Base-by-base conservation (phyloP, 2,113 vertebrate genomes). In the Canis aureus region DNA sequence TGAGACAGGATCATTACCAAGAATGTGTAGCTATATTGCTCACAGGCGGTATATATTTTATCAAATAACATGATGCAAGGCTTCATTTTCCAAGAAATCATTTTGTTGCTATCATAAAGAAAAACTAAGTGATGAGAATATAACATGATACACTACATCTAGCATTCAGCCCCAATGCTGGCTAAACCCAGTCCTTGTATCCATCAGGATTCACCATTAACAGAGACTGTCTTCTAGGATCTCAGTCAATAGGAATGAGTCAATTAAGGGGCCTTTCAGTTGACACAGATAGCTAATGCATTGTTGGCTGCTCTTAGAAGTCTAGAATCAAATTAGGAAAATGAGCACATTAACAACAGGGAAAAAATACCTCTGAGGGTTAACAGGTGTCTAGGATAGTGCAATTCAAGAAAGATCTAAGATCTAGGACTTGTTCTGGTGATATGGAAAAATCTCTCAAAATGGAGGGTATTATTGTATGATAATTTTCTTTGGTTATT, bases 261-360 rank as follows among this genome's bases (percentile, higher is more conserved):
- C 88, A 97, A 78, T 97, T 89, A 95, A 92, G 94, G 57, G 32
- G 49, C 10, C 78, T 97, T 98, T 91, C 74, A 59, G 84, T 32
- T 29, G 85, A 19, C 8, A 78, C 6, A 78, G n/a, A 59, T 53
- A 81, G n/a, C 17, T 32, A 95, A 91, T 95, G 78, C 59, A 88
- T 38, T 96, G 76, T 10, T 32, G 57, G n/a, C 1, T 95, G 1
- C n/a, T 97, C 29, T 60, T 64, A 76, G 89, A 98, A 83, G 12
- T 29, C 29, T 81, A 23, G 79, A 97, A 95, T 49, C 27, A 90
- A 80, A 66, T 4, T 88, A 87, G 5, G 98, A 23, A 95, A 85
- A 88, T 62, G 49, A 89, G 78, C 5, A 38, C 38, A 67, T 67
- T 32, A 73, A n/a, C 35, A 64, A 22, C 11, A 22, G 11, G 5